Conservation (phyloP, 2,113 vertebrate genomes). For the Calidris pugnax region DNA sequence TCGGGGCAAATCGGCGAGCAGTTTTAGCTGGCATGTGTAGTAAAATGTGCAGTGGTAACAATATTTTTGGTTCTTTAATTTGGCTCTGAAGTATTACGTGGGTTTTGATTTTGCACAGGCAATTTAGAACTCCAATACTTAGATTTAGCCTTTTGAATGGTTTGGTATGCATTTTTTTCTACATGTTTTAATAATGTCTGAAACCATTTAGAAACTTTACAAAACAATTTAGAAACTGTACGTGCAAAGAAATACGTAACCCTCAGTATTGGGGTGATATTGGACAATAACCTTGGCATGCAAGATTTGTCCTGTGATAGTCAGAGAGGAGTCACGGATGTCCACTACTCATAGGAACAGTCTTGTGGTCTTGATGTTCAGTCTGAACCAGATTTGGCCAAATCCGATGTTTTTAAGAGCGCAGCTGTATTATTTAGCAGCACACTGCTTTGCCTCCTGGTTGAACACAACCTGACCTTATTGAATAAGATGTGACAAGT, state of each 20-base stretch:
- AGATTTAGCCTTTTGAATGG: not conserved
- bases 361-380: not conserved
- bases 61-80: not conserved
- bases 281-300: not conserved
- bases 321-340: fast-evolving
- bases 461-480: not conserved
- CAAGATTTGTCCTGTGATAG: not conserved
- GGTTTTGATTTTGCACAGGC: not conserved
- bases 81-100: not conserved
- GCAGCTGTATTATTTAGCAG: not conserved
- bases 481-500: not conserved
- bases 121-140: not conserved
- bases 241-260: not conserved
- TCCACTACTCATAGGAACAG: not conserved
- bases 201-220: not conserved
- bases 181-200: not conserved
- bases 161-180: fast-evolving
- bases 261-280: not conserved
- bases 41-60: not conserved
- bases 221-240: not conserved
- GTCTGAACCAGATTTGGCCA: not conserved
- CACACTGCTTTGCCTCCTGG: not conserved
- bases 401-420: not conserved
- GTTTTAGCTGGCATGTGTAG: not conserved
- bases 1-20: not conserved